Evolutionary conservation across 2,113 vertebrate genomes (phyloP), one percentile per base, ranked within the genome.

Genomic region (Chrysochloris asiatica): DNA sequence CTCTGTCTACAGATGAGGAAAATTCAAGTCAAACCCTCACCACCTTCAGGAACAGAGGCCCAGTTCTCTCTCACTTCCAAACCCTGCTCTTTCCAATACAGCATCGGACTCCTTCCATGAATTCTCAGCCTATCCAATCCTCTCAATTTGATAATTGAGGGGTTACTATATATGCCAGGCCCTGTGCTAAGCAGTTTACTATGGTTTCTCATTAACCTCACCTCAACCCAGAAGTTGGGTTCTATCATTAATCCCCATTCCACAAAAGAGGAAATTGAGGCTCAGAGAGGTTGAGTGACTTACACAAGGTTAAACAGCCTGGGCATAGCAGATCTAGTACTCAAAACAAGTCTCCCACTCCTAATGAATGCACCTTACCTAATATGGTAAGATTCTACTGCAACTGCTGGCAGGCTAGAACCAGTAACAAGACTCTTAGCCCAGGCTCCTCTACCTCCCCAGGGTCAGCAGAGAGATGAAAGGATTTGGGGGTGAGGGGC

Each of bases 231-330:
- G 1, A 19, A 59, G 22, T 41, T 81, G 17, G 16, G 50, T n/a
- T 63, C 48, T 19, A 19, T 78, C 10, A 43, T 33, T 76, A 36
- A 73, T 24, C 21, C 43, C 67, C 73, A 61, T 43, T 79, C 56
- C 43, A 92, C 61, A 84, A 84, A 36, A 17, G 56, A 92, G 83
- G 82, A 83, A 67, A 41, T 8, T 12, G 69, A 90, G 76, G 69
- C 43, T 90, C 93, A 93, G 78, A 92, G 83, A 90, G 45, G 48
- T 21, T n/a, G 11, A 78, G 43, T 8, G 2, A 56, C 61, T 80
- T 47, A 41, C 36, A 47, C 65, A 47, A 38, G 56, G 48, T 22
- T 36, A 88, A 26, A 33, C 50, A 95, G 83, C 83, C 52, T 48
- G 16, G 45, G 48, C 24, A 47, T 10, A 43, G 67, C 28, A 45